These are phyloP conservation scores for Eupithecia inturbata DNA, from an alignment of 2,888 invertebrate species.

Conservation along the genomic window DNA sequence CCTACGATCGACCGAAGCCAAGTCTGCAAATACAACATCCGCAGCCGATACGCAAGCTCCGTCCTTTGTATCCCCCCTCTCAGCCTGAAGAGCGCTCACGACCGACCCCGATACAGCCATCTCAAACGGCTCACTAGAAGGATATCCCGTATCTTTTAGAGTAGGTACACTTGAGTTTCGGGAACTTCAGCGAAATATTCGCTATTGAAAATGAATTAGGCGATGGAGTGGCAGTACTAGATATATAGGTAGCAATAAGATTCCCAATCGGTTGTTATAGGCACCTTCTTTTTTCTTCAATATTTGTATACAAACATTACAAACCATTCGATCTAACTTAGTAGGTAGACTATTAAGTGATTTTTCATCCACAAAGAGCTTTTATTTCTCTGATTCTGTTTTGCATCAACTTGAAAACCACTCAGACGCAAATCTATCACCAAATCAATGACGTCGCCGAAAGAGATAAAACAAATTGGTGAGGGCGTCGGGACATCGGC, in stretches of 20 bases:
- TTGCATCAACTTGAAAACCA: constrained; percentile 10
- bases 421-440: constrained; percentile 28
- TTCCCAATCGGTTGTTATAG: background rate
- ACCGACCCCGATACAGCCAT: constrained; percentile 58
- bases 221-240: background rate
- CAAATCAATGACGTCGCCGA: constrained; percentile 56
- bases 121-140: constrained; percentile 58
- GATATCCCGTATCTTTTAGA: constrained; percentile 56
- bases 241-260: background rate
- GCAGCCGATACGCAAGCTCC: background rate
- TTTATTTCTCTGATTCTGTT: constrained; percentile 4
- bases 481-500: constrained; percentile 56
- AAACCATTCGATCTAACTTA: background rate
- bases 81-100: constrained; percentile 52
- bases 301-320: background rate
- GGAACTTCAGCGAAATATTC: constrained; percentile 17
- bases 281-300: background rate
- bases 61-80: constrained; percentile 37
- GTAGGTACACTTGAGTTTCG: constrained; percentile 19
- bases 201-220: background rate
- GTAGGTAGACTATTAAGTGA: background rate
- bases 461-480: constrained; percentile 60
- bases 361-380: background rate
- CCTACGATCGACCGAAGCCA: constrained; percentile 1
- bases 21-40: constrained; percentile 6